phyloP scores from a whole-genome alignment of 2,797 vertebrate genomes.

The Acomys russatus region DNA sequence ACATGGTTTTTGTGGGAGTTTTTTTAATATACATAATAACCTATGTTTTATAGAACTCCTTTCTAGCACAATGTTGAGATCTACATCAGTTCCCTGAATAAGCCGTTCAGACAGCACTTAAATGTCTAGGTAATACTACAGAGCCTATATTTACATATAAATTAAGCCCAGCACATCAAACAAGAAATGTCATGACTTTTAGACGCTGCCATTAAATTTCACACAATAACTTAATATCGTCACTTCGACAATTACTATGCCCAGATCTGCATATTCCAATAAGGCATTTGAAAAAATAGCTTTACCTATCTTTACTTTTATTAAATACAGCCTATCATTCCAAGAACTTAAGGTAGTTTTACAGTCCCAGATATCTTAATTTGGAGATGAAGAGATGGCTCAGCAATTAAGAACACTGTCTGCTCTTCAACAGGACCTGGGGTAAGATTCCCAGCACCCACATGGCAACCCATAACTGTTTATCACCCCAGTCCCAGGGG shows the following conservation, averaged over 20 bases:
- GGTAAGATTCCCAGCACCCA: neutral
- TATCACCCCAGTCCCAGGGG: neutral
- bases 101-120: conserved; percentile 29
- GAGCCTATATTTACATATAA: conserved; percentile 76
- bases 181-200: conserved; percentile 71
- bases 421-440: neutral
- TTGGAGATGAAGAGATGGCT: neutral
- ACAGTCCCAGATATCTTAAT: conserved; percentile 14
- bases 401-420: neutral
- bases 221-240: conserved; percentile 73
- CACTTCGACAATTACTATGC: conserved; percentile 62
- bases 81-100: conserved; percentile 58
- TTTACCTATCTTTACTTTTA: conserved; percentile 60
- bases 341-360: conserved; percentile 12
- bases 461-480: neutral
- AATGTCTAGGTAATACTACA: conserved; percentile 51
- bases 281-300: conserved; percentile 34
- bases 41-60: conserved; percentile 22
- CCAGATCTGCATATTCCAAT: conserved; percentile 48
- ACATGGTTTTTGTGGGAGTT: conserved; percentile 26
- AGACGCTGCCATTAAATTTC: conserved; percentile 64
- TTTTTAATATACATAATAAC: conserved; percentile 58
- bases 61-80: conserved; percentile 60
- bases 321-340: conserved; percentile 19
- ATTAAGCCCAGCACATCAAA: conserved; percentile 73